Evolutionary conservation across 1,140 invertebrate species (phyloP), one percentile per base, ranked within the genome.

Genomic region (Anadara kagoshimensis): DNA sequence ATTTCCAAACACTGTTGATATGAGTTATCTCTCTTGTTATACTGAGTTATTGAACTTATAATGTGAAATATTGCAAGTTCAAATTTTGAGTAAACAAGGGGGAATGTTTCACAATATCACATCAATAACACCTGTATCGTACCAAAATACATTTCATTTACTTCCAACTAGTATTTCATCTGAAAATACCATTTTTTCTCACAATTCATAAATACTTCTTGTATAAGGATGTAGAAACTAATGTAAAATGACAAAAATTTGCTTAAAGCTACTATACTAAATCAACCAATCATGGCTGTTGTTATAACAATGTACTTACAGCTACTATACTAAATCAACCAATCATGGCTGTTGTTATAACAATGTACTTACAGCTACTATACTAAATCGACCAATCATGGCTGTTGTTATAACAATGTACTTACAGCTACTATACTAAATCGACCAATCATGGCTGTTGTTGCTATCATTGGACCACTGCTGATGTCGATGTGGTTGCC

Each of bases 401-500:
- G 20, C 0, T 45, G 14, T 24, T 14, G 1, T 4, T 3, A 49
- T 2, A 18, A n/a, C 14, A 18, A 49, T 4, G 29, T 47, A 82
- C 85, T 85, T 76, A 90, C 93, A 10, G 94, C 92, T 12, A 93
- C 88, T 12, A 98, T 87, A 5, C 93, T 93, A 69, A 93, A 93
- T 47, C 94, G 91, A 0, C 95, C 95, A 10, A 98, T 87, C 67
- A 94, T 92, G 45, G 88, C 87, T 0, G 95, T 95, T 72, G 93
- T 93, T 5, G 92, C 91, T 44, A 99, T 93, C 93, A 98, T 94
- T 0, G 97, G 97, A 0, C 97, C 97, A 81, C 93, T 93, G 36
- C 95, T 96, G 51, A 98, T 96, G 83, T 99, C 97, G 56, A 98
- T 93, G 83, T 97, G 94, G 69, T 94, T 92, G 0, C 93, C 94